phyloP scores from a whole-genome alignment of 2,113 vertebrate genomes.

The Haemorhous mexicanus region DNA sequence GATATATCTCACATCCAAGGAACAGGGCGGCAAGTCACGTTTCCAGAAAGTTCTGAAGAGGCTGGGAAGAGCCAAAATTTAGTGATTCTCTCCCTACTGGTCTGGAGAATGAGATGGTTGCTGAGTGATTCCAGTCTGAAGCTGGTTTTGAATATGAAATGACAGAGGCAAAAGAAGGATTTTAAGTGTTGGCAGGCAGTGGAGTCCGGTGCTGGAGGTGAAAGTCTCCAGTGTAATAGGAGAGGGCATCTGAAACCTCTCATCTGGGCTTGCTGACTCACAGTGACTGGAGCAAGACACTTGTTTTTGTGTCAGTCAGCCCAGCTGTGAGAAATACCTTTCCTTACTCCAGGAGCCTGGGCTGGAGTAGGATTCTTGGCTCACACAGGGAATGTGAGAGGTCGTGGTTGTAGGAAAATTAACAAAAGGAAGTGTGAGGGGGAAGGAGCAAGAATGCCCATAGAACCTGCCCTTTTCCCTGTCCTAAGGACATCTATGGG shows the following conservation, averaged over 20 bases:
- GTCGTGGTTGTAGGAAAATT: background rate
- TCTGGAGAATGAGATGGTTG: background rate
- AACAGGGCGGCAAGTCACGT: background rate
- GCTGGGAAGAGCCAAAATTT: background rate
- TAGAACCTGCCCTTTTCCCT: background rate
- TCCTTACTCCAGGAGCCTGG: background rate
- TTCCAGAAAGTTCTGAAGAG: background rate
- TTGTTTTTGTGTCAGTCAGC: background rate
- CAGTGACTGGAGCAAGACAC: background rate
- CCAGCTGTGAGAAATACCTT: background rate
- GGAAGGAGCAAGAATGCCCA: background rate
- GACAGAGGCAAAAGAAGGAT: background rate
- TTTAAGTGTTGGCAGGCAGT: background rate
- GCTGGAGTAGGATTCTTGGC: background rate
- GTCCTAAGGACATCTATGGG: background rate
- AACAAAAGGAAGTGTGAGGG: background rate
- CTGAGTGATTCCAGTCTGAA: background rate
- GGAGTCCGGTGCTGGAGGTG: background rate
- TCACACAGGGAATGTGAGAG: background rate
- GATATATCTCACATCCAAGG: background rate
- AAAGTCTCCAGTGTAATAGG: background rate
- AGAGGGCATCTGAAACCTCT: background rate
- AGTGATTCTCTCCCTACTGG: background rate
- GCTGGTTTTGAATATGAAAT: background rate
- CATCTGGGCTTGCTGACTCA: background rate